phyloP scores from a whole-genome alignment of 1,140 invertebrate species.

The Aplysia californica region DNA sequence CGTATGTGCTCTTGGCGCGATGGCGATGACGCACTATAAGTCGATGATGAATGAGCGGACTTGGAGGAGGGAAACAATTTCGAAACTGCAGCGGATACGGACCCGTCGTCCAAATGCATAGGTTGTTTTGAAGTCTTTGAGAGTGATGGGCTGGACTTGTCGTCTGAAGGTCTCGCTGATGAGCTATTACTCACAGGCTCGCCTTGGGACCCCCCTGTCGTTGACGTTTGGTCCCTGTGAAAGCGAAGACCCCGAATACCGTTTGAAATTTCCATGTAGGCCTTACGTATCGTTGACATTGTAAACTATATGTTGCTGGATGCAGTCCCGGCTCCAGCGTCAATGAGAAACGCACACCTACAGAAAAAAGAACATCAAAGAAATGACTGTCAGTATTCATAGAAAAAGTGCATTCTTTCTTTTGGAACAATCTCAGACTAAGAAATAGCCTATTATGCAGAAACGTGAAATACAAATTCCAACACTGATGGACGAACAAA shows the following conservation, averaged over 20 bases:
- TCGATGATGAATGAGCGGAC: too few relatives aligned
- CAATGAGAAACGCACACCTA: background rate
- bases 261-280: slow-evolving; percentile 68
- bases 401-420: background rate
- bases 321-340: background rate
- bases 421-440: background rate
- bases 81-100: too few relatives aligned
- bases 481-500: too few relatives aligned
- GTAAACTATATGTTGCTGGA: slow-evolving; percentile 6
- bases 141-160: too few relatives aligned
- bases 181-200: too few relatives aligned
- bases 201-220: slow-evolving; percentile 16
- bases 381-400: background rate
- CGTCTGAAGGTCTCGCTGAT: too few relatives aligned
- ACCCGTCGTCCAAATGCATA: too few relatives aligned
- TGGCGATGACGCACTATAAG: too few relatives aligned
- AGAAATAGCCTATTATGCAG: background rate
- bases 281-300: slow-evolving; percentile 66
- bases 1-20: too few relatives aligned
- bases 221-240: slow-evolving; percentile 49
- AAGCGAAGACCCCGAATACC: slow-evolving; percentile 63
- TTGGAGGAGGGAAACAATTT: too few relatives aligned
- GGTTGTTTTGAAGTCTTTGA: too few relatives aligned
- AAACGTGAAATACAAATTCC: too few relatives aligned
- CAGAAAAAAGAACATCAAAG: background rate